Percentiles rank a stretch among this genome's conserved stretches.
phyloP scores from a whole-genome alignment of 2,113 vertebrate species.

The Meriones unguiculatus region DNA sequence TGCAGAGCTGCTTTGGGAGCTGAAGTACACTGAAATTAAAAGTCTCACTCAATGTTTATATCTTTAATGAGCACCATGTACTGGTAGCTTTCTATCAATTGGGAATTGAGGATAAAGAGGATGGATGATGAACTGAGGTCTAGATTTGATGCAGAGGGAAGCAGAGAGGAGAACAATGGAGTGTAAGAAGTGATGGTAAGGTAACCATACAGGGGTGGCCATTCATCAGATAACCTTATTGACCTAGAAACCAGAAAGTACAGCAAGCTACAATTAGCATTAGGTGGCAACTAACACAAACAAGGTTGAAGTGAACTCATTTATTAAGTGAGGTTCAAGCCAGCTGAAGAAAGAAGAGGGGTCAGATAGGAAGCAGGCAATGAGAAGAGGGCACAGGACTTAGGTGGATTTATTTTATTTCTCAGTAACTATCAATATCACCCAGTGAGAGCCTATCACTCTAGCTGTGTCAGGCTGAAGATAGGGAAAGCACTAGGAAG shows the following conservation, averaged over 20 bases:
- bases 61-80: not conserved
- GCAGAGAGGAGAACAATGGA: not conserved
- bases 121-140: not conserved
- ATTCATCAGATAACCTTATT: not conserved
- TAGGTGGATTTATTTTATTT: not conserved
- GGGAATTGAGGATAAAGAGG: not conserved
- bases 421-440: not conserved
- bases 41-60: constrained; percentile 3
- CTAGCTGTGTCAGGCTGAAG: not conserved
- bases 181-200: not conserved
- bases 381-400: not conserved
- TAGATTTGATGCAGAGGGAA: not conserved
- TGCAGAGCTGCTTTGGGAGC: not conserved
- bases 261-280: not conserved
- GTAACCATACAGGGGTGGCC: not conserved
- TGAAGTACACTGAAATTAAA: not conserved
- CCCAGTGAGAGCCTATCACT: not conserved
- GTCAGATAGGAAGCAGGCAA: not conserved
- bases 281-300: not conserved
- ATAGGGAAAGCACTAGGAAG: not conserved
- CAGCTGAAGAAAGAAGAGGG: not conserved
- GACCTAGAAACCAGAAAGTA: not conserved
- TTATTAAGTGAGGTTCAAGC: constrained; percentile 31
- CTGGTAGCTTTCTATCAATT: not conserved
- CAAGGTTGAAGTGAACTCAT: not conserved